Evolutionary conservation across 2,888 invertebrate genomes (phyloP), one percentile per base, ranked within the genome.

Genomic region (Deladenus siricidicola): DNA sequence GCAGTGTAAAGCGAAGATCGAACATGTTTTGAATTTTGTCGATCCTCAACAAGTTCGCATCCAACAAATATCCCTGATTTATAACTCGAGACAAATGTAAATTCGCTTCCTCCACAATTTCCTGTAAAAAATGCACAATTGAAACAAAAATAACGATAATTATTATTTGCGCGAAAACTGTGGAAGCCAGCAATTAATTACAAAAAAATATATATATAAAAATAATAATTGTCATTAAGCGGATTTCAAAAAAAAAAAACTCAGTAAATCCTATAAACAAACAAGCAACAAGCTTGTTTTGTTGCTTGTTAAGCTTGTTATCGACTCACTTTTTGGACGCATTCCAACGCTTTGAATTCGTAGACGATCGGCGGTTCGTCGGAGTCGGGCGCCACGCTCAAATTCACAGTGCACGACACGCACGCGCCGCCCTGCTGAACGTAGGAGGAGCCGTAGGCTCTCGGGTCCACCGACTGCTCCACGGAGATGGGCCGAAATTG

Each of bases 371-470:
- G 28, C 17, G 63, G 47, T n/a, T 62, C 63, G 28, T 59, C 51
- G 6, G 63, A 63, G 24, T 53, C 48, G 4, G 65, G 63, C 21
- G 57, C 63, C 19, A 63, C 14, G 45, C 63, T 63, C 43, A 63
- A 43, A 29, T 54, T 63, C 24, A 45, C 53, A 3, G 53, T 30
- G 42, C 62, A 62, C 17, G 62, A 62, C 21, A 62, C 56, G 44
- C 52, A 45, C 3, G 62, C 56, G 4, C 62, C 62, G 3, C 63
- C 55, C 34, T 62, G 62, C 42, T 62, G 63, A 43, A 62, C 62
- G 24, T 62, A 48, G 1, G 60, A 26, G 29, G 62, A 62, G 24
- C 60, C 55, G 48, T 62, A 51, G 17, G 56, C 51, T 29, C 29
- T 44, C 21, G 28, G 30, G 14, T 58, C 58, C 3, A 58, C 56